phyloP scores from a whole-genome alignment of 1,140 invertebrate genomes.

The Penaeus vannamei region DNA sequence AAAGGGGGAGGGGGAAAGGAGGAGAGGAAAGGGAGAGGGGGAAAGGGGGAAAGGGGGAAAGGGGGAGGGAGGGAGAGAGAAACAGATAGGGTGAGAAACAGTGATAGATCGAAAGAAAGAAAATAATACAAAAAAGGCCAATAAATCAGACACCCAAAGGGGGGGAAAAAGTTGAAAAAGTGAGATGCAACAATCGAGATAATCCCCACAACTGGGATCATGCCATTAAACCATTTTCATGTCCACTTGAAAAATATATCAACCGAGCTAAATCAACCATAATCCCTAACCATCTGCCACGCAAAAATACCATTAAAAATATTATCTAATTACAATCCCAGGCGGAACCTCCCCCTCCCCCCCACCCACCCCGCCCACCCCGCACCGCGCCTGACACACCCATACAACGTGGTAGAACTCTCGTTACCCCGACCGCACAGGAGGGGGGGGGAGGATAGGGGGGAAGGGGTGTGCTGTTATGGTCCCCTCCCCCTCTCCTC shows the following conservation, averaged over 20 bases:
- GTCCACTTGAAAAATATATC: slow-evolving; percentile 50
- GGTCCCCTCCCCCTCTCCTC: neutral
- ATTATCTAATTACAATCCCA: slow-evolving; percentile 27
- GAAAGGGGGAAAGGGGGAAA: too few relatives aligned
- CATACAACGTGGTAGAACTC: neutral
- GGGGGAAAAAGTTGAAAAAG: neutral
- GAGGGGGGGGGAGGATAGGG: too few relatives aligned
- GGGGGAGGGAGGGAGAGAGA: too few relatives aligned
- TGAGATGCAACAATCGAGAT: neutral
- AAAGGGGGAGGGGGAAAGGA: too few relatives aligned
- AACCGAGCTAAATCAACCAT: slow-evolving; percentile 28
- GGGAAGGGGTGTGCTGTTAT: too few relatives aligned
- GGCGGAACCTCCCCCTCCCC: neutral
- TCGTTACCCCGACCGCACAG: too few relatives aligned
- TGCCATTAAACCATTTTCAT: slow-evolving; percentile 36
- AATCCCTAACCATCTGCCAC: slow-evolving; percentile 32
- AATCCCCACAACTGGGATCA: neutral
- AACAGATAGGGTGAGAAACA: too few relatives aligned
- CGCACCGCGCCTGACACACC: neutral
- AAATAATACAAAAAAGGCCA: too few relatives aligned
- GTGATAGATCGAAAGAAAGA: too few relatives aligned
- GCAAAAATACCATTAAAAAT: slow-evolving; percentile 26
- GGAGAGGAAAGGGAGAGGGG: too few relatives aligned
- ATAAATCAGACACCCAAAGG: too few relatives aligned
- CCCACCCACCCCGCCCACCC: neutral